A percentile compares a stretch with the other conserved stretches of the same genome.
phyloP scores from a whole-genome alignment of 2,113 vertebrate genomes.

The Oceanites oceanicus region DNA sequence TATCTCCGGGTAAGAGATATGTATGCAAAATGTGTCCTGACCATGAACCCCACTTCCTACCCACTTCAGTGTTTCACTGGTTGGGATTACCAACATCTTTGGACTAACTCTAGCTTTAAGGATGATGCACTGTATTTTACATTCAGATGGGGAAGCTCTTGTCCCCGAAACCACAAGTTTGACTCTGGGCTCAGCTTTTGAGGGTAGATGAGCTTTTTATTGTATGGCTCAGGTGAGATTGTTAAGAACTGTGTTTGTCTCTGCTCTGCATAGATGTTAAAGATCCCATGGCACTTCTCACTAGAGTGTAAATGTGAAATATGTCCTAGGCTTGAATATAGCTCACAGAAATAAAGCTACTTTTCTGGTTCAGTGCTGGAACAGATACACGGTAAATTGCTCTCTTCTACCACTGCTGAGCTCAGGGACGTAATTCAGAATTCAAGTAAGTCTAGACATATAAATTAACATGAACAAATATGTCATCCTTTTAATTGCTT shows the following conservation, averaged over 20 bases:
- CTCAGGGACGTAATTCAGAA: background rate
- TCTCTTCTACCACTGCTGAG: background rate
- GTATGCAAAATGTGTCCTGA: background rate
- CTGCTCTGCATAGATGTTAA: constrained; percentile 36
- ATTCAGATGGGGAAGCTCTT: background rate
- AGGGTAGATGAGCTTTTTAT: background rate
- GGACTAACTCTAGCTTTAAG: background rate
- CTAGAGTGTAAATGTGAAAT: background rate
- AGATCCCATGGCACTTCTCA: constrained; percentile 44
- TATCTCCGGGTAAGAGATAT: constrained; percentile 88
- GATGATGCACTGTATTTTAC: background rate
- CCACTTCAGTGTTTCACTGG: background rate
- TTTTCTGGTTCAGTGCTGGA: background rate
- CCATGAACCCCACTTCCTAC: background rate
- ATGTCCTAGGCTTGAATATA: background rate
- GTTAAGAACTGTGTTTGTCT: background rate
- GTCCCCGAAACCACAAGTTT: background rate
- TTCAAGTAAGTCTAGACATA: background rate
- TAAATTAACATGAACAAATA: background rate
- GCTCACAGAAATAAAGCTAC: background rate
- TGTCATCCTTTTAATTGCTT: background rate
- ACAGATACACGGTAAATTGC: background rate
- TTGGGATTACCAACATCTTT: background rate
- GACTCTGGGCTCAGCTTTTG: background rate
- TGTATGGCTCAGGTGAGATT: background rate